phyloP scores from a whole-genome alignment of 2,797 vertebrate genomes.

The Telmatherina bonti region DNA sequence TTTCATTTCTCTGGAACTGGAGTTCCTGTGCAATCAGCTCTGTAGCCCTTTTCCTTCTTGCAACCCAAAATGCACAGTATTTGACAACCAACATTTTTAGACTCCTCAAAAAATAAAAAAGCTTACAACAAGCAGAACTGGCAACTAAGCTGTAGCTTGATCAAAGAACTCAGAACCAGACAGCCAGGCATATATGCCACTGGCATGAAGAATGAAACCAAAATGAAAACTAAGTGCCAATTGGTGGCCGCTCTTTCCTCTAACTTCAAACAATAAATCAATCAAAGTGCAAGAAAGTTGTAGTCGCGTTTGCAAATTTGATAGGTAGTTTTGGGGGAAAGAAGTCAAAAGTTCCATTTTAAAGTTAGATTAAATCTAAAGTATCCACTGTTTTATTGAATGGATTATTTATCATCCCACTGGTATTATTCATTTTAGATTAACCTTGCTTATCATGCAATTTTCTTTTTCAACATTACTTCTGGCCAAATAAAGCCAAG shows the following conservation, averaged over 20 bases:
- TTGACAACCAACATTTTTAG: background rate
- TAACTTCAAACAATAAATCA: too few species aligned
- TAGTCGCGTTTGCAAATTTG: too few species aligned
- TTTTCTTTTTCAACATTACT: too few species aligned
- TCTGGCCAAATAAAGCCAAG: too few species aligned
- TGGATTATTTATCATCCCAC: background rate
- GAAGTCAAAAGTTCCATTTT: too few species aligned
- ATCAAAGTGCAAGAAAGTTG: too few species aligned
- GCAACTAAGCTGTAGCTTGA: background rate
- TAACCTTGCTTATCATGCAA: background rate
- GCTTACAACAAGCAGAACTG: background rate
- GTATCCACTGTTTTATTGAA: background rate
- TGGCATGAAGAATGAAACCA: too few species aligned
- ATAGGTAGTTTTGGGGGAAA: too few species aligned
- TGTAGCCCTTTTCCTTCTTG: background rate
- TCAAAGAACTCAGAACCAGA: background rate
- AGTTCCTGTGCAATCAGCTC: background rate
- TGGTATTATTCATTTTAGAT: background rate
- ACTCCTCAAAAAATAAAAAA: background rate
- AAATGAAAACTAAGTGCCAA: background rate
- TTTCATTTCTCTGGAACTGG: background rate
- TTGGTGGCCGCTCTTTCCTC: too few species aligned
- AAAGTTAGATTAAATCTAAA: too few species aligned
- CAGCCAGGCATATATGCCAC: background rate
- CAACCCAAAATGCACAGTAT: background rate